A percentile compares a stretch with the other conserved stretches of the same genome.
These are phyloP conservation scores for Gymnarchus niloticus DNA, from an alignment of 2,113 vertebrate genomes.

Conservation along the genomic window DNA sequence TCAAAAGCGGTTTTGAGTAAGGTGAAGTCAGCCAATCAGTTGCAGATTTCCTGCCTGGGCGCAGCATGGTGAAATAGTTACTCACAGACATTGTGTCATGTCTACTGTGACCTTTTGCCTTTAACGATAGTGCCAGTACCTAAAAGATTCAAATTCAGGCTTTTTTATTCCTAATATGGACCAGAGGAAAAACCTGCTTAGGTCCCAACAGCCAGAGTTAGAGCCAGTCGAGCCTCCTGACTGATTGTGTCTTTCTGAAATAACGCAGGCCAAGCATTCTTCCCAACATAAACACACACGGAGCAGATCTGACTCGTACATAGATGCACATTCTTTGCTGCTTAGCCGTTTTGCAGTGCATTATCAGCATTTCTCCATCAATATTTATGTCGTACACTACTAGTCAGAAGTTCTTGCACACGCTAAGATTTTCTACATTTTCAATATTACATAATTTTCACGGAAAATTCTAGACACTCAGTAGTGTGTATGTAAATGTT, in stretches of 20 bases:
- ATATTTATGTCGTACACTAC: slow-evolving; percentile 48
- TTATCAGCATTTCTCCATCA: slow-evolving; percentile 41
- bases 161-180: slow-evolving; percentile 35
- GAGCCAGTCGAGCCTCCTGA: slow-evolving; percentile 16
- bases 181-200: slow-evolving; percentile 29
- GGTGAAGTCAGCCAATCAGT: background rate
- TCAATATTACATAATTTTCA: too few relatives aligned
- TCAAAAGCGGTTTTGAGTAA: background rate
- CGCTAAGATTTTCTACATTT: too few relatives aligned
- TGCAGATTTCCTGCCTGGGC: background rate
- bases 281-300: slow-evolving; percentile 55
- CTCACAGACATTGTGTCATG: background rate
- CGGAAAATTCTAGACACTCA: too few relatives aligned
- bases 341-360: slow-evolving; percentile 43
- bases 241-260: slow-evolving; percentile 44
- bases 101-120: background rate
- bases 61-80: background rate
- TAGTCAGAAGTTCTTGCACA: too few relatives aligned
- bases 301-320: slow-evolving; percentile 47
- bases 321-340: slow-evolving; percentile 44
- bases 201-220: background rate
- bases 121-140: background rate
- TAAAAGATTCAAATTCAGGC: slow-evolving; percentile 26
- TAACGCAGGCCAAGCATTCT: slow-evolving; percentile 41
- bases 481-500: too few relatives aligned